Evolutionary conservation across 2,113 vertebrate species (phyloP).

Genomic region (Bothrops jararaca): DNA sequence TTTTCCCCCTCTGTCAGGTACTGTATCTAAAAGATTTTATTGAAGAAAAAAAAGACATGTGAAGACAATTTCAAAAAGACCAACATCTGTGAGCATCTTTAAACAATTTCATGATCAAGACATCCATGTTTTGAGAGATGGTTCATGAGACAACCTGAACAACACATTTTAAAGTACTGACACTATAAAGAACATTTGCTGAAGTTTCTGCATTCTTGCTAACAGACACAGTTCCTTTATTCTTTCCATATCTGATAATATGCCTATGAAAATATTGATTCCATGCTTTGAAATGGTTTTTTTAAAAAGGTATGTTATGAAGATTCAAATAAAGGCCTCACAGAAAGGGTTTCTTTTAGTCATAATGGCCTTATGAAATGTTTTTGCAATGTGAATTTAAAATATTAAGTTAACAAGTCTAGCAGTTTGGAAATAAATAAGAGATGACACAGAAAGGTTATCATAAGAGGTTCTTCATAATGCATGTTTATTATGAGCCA

Average conservation of each 20-base stretch:
- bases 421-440: background rate
- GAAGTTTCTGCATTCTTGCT: conserved; percentile 57
- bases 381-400: background rate
- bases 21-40: conserved; percentile 34
- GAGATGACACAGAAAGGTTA: background rate
- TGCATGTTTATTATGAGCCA: background rate
- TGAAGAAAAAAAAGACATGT: conserved; percentile 43
- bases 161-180: conserved; percentile 56
- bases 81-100: conserved; percentile 49
- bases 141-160: conserved; percentile 44
- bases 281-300: background rate
- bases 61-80: conserved; percentile 60
- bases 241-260: background rate
- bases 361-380: background rate
- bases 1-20: background rate
- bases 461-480: background rate
- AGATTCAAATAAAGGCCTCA: no score
- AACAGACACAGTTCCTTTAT: conserved; percentile 26
- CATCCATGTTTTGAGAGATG: conserved; percentile 63
- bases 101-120: conserved; percentile 63
- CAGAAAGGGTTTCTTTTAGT: background rate
- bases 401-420: background rate
- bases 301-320: background rate
- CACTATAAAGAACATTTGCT: conserved; percentile 56
- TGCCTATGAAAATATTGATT: conserved; percentile 26